A percentile compares a stretch with the other conserved stretches of the same genome.
Conservation (phyloP, 2,113 vertebrate genomes). For the Nycticebus coucang region DNA sequence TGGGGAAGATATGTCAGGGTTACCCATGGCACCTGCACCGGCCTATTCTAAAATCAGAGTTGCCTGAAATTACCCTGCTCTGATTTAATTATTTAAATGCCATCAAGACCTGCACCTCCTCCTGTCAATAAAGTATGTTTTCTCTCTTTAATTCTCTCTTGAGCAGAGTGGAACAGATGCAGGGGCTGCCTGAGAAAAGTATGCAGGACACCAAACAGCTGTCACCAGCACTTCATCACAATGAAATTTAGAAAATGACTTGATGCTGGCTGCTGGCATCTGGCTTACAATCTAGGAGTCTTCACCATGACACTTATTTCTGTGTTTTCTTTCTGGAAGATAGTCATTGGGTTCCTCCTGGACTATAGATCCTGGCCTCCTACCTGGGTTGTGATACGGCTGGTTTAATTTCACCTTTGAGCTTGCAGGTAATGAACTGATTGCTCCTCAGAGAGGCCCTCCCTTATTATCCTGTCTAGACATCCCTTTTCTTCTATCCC, state of each 20-base stretch:
- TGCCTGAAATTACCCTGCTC: not conserved
- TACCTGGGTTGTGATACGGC: not conserved
- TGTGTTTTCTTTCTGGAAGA: not conserved
- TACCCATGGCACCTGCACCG: slow-evolving; percentile 68
- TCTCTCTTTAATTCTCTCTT: slow-evolving; percentile 27
- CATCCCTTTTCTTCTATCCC: not conserved
- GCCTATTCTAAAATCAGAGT: not conserved
- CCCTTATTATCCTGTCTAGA: not conserved
- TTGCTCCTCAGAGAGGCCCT: not conserved
- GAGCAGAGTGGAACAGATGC: not conserved
- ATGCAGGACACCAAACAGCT: not conserved
- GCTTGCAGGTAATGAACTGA: not conserved
- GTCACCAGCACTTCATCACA: not conserved
- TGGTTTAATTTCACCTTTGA: not conserved
- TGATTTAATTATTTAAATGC: not conserved
- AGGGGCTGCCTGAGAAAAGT: not conserved
- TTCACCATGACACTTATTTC: not conserved
- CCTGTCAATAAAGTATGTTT: not conserved
- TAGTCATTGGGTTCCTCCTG: not conserved
- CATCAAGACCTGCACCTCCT: not conserved
- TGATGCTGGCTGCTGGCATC: not conserved
- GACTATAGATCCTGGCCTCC: not conserved
- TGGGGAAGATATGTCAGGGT: slow-evolving; percentile 4
- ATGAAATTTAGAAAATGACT: not conserved
- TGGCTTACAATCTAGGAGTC: not conserved